Evolutionary conservation across 2,797 vertebrate genomes (phyloP), one percentile per base, ranked within the genome.

Genomic region (Microhierax caerulescens): DNA sequence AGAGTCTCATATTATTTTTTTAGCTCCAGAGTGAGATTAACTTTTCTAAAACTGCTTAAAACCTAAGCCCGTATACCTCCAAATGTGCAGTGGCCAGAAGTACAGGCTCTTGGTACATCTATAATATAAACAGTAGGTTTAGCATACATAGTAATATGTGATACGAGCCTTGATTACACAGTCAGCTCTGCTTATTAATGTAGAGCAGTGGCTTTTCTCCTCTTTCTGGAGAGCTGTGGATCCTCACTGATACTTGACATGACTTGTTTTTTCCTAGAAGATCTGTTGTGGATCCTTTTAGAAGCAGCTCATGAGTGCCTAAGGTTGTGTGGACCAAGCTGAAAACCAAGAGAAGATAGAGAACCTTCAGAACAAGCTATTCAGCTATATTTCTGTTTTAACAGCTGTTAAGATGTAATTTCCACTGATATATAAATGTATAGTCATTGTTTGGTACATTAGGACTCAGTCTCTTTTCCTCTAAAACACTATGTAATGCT

Each of bases 21-120:
- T 83, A 94, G 74, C 60, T 92, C 23, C 64, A 80, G 61, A 95
- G 23, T 60, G 39, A 84, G 84, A 89, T 89, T 75, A 85, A 48
- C 72, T 85, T 85, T 92, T 94, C 78, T 81, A 70, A 37, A 89
- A 59, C 64, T 83, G 50, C 53, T 91, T 91, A 50, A 90, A 92
- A 77, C 79, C 64, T 85, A 88, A 92, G 72, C 34, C n/a, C 56
- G 9, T 61, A 8, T 80, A 53, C 48, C 28, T 92, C 43, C 50
- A 83, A 88, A 78, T 11, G 47, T 53, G 18, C 78, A 65, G 57
- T 80, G 53, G 70, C 53, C 74, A 91, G 80, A 92, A 74, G 56
- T 83, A 50, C 14, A 64, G 83, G 67, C 51, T 85, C 27, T 81
- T 2, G 1, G 9, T 85, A 41, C 50, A 57, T 39, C 63, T 70